Evolutionary conservation across 2,888 invertebrate species (phyloP), one percentile per base, ranked within the genome.

Genomic region (Thelaira solivaga): DNA sequence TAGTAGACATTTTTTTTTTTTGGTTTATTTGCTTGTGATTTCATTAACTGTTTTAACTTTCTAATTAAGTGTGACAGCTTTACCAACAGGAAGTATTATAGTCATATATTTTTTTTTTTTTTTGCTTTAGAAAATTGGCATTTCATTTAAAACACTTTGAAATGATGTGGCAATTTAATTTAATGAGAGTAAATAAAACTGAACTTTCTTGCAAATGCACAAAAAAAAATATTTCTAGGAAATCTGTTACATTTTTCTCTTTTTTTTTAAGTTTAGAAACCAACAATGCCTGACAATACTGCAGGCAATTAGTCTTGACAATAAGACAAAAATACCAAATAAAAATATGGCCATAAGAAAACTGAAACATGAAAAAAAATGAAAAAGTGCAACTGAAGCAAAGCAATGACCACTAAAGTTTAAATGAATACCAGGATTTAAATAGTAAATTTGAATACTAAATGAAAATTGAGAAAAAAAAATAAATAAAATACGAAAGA

Each of bases 251-350:
- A 39, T 20, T 4, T 20, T 62, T 26, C 18, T 13, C 3, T 3
- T 16, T 57, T 39, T 8, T 55, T 24, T 31, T 3, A 10, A 26
- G n/a, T n/a, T n/a, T n/a, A n/a, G 11, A 43, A 20, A 18, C 31
- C 24, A 75, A 24, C 26, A 10, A 49, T 24, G 36, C 67, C 61
- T 61, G 67, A 53, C 61, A 73, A 65, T 59, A 59, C 39, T 73
- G 65, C 45, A 73, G 53, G 7, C 74, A 75, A 75, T 75, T 68
- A 68, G 67, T 62, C 74, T 53, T 68, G 67, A 53, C 61, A 75
- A 75, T 53, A 61, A 75, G 39, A 53, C 74, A 74, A 68, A 61
- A 72, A 64, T 55, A 22, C 45, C 34, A 67, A 57, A 65, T 31
- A 36, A 65, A 73, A 65, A 67, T 61, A 67, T 67, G 59, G 45